Base-by-base conservation (phyloP, 2,888 invertebrate species). In the Cordilura impudica region DNA sequence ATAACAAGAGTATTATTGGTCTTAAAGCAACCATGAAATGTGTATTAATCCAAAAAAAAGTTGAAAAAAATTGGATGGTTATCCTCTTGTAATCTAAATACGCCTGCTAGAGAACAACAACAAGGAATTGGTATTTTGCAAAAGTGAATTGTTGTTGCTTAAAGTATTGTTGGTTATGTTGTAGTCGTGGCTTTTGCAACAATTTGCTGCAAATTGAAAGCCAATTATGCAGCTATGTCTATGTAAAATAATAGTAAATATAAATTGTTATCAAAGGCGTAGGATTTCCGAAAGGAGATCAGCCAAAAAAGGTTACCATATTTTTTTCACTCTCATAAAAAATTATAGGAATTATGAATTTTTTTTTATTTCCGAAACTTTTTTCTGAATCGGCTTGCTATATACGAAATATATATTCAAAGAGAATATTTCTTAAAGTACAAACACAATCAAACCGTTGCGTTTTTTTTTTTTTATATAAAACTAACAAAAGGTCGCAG, bases 161-260 rank as follows among this genome's bases (percentile, higher is more conserved):
- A 39, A 61, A 12, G 19, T 43, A 26, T 61, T 66, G 58, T 75
- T 29, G 60, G 72, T 53, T 60, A 61, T 78, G 21, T 69, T 76
- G 67, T 71, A 74, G 84, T 86, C 83, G 84, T 85, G 84, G 85
- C 85, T 85, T 84, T 85, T 85, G 86, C 85, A 87, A 85, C 86
- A 86, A 87, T 86, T 86, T 86, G 86, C 86, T 84, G 86, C 86
- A 87, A 87, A 87, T 87, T 87, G 87, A 87, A 87, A 87, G 87
- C 87, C 87, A 87, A 87, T 87, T 87, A 87, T 86, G 87, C 74
- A 72, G 82, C 75, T 65, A 75, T 73, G 78, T 53, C 66, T 74
- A 79, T 79, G 78, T 73, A 78, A 78, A 78, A 73, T 69, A 56
- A 72, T 72, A 69, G 69, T 69, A 54, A 72, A 69, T 63, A 67